phyloP scores from a whole-genome alignment of 2,113 vertebrate genomes.

The Spilogale gracilis region DNA sequence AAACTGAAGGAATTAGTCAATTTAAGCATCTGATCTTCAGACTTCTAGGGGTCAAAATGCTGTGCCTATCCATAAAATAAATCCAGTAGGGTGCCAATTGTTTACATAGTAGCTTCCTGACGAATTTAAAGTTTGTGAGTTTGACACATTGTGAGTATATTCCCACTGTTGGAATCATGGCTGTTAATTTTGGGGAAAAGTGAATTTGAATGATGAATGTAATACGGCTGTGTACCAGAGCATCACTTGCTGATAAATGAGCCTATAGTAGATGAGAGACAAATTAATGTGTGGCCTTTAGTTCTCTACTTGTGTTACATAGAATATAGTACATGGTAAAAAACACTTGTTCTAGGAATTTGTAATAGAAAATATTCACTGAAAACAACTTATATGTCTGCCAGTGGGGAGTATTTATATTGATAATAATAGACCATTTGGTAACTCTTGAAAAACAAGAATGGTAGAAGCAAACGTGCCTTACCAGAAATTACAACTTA shows the following conservation, averaged over 20 bases:
- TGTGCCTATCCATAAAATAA: not conserved
- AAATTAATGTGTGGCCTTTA: not conserved
- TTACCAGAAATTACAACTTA: constrained; percentile 2
- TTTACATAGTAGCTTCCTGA: not conserved
- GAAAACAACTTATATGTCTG: constrained; percentile 4
- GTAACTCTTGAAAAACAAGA: constrained; percentile 20
- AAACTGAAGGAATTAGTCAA: not conserved
- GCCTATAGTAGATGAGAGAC: not conserved
- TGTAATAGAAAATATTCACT: not conserved
- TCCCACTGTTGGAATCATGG: not conserved
- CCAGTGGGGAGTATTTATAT: not conserved
- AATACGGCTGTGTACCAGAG: not conserved
- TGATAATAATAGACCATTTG: not conserved
- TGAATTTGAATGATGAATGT: not conserved
- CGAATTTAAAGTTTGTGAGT: not conserved
- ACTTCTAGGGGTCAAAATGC: not conserved
- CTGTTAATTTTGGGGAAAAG: not conserved
- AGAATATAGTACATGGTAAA: not conserved
- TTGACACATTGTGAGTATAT: not conserved
- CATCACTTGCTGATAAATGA: not conserved
- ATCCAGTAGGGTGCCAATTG: not conserved
- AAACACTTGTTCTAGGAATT: not conserved
- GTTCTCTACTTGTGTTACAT: not conserved
- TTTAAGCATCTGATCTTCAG: not conserved
- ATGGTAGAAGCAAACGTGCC: not conserved